phyloP scores from a whole-genome alignment of 2,888 invertebrate species.

The Stenotaenia linearis region DNA sequence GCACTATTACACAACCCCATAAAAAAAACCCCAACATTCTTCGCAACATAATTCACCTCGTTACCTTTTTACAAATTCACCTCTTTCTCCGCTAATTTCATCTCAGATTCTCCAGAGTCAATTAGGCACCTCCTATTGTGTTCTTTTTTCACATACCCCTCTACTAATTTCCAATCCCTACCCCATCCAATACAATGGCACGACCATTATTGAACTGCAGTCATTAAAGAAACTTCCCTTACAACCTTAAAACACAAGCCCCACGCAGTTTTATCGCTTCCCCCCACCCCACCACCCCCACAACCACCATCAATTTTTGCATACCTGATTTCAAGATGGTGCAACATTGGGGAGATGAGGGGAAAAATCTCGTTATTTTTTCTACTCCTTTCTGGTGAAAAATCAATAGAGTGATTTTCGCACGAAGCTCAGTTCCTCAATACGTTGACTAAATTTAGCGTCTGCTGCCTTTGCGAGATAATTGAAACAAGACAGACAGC shows the following conservation, averaged over 20 bases:
- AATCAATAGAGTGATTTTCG: constrained; percentile 11
- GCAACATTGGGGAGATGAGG: not conserved
- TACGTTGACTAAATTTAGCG: constrained; percentile 12
- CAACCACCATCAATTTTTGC: not conserved
- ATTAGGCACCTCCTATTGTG: too few relatives aligned
- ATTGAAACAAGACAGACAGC: constrained; percentile 15
- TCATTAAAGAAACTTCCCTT: not conserved
- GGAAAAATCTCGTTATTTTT: not conserved
- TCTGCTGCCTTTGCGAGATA: constrained; percentile 1
- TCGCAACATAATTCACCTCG: too few relatives aligned
- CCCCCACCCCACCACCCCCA: too few relatives aligned
- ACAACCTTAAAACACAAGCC: not conserved
- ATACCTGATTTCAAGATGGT: not conserved
- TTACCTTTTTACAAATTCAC: too few relatives aligned
- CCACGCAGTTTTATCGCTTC: not conserved
- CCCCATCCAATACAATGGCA: not conserved
- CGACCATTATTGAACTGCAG: not conserved
- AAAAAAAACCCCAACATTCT: too few relatives aligned
- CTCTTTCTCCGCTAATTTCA: too few relatives aligned
- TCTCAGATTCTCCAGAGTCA: too few relatives aligned
- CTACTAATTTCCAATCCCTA: not conserved
- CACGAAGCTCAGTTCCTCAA: constrained; percentile 10
- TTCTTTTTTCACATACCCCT: not conserved
- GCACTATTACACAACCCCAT: too few relatives aligned
- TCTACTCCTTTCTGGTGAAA: not conserved